These are phyloP conservation scores for Phasia obesa DNA, from an alignment of 2,888 invertebrate genomes.

Conservation along the genomic window DNA sequence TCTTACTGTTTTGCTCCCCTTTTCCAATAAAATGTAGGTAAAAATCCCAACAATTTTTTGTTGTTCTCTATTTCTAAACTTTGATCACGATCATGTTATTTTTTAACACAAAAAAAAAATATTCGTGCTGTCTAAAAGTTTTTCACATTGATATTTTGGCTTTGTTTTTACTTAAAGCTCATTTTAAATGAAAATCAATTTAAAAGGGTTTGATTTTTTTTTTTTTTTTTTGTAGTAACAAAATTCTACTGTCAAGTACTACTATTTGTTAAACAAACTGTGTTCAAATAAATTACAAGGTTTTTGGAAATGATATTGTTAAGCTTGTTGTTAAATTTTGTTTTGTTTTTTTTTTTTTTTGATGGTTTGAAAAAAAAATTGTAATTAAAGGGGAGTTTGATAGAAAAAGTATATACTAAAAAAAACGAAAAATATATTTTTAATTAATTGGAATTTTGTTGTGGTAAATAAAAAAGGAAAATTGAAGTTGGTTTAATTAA, in stretches of 20 bases:
- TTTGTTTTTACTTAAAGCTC: conserved; percentile 41
- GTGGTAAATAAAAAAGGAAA: background rate
- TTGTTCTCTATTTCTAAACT: conserved; percentile 46
- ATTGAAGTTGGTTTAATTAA: background rate
- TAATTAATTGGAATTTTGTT: conserved; percentile 59
- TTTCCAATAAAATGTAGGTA: background rate
- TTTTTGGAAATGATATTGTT: conserved; percentile 66
- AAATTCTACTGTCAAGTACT: conserved; percentile 67
- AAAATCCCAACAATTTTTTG: conserved; percentile 20
- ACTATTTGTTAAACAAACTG: conserved; percentile 73
- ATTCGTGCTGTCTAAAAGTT: conserved; percentile 64
- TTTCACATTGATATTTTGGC: conserved; percentile 59
- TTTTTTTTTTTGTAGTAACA: conserved; percentile 47
- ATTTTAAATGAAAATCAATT: conserved; percentile 68
- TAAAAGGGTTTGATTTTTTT: conserved; percentile 48
- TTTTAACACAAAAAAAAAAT: conserved; percentile 40
- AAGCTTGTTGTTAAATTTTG: conserved; percentile 31
- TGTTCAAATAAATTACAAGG: conserved; percentile 71
- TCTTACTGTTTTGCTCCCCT: conserved; percentile 24
- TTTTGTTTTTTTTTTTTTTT: conserved; percentile 12
- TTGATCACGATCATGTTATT: conserved; percentile 68
- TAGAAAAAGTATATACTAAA: conserved; percentile 14
- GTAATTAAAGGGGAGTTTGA: conserved; percentile 63
- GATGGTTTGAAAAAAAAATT: conserved; percentile 11
- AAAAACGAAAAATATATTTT: conserved; percentile 14